phyloP scores from a whole-genome alignment of 2,888 invertebrate genomes.

The Platycheirus rosarum region DNA sequence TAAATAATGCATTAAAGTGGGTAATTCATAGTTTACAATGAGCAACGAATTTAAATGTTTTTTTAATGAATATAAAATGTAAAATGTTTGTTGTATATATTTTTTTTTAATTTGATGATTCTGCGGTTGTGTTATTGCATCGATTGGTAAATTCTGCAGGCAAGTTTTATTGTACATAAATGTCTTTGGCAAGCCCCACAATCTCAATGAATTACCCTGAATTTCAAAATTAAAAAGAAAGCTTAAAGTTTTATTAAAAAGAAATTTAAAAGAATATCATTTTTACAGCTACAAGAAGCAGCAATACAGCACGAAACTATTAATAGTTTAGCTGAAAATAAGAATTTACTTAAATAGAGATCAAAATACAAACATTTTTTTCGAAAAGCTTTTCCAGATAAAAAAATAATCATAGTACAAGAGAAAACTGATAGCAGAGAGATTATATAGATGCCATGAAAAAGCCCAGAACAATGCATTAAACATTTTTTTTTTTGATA shows the following conservation, averaged over 20 bases:
- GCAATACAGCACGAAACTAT: constrained; percentile 29
- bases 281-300: constrained; percentile 42
- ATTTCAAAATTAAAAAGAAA: constrained; percentile 37
- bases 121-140: too few relatives aligned
- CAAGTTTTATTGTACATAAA: neutral
- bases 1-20: constrained; percentile 39
- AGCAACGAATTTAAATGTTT: too few relatives aligned
- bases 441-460: constrained; percentile 4
- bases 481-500: constrained; percentile 13
- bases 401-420: constrained; percentile 20
- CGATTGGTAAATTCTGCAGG: constrained; percentile 1
- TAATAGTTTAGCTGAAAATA: constrained; percentile 42
- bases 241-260: constrained; percentile 37
- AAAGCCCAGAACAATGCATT: constrained; percentile 57
- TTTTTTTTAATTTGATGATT: neutral
- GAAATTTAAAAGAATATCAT: constrained; percentile 13
- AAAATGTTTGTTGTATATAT: too few relatives aligned
- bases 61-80: too few relatives aligned
- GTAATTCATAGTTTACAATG: constrained; percentile 36
- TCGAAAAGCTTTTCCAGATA: constrained; percentile 39
- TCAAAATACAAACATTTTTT: constrained; percentile 45
- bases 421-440: constrained; percentile 22
- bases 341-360: constrained; percentile 27
- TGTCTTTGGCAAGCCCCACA: neutral
- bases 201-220: constrained; percentile 45